A percentile compares a stretch with the other conserved stretches of the same genome.
phyloP scores from a whole-genome alignment of 2,888 invertebrate genomes.

The Digitonthophagus gazella region DNA sequence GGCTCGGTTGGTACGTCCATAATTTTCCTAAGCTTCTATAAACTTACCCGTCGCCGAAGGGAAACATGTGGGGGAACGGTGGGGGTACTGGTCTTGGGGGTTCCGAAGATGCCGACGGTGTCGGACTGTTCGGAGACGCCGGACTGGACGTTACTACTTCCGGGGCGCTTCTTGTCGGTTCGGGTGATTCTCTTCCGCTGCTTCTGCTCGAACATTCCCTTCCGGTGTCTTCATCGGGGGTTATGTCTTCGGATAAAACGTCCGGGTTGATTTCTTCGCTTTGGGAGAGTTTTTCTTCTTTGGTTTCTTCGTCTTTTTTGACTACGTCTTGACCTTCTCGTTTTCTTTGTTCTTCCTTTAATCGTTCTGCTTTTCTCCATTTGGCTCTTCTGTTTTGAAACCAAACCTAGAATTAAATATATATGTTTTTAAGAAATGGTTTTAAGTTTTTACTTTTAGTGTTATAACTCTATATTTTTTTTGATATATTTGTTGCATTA shows the following conservation, averaged over 20 bases:
- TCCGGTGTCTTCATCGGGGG: slow-evolving; percentile 43
- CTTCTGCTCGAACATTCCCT: slow-evolving; percentile 48
- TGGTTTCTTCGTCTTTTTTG: slow-evolving; percentile 58
- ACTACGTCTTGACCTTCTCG: slow-evolving; percentile 71
- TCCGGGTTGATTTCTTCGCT: slow-evolving; percentile 41
- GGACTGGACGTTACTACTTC: slow-evolving; percentile 44
- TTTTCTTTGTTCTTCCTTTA: slow-evolving; percentile 88
- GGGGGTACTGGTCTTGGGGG: slow-evolving; percentile 60
- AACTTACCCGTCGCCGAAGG: slow-evolving; percentile 59
- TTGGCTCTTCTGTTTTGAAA: slow-evolving; percentile 91
- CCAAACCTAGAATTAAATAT: slow-evolving; percentile 70
- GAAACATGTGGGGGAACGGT: slow-evolving; percentile 68
- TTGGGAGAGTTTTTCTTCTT: slow-evolving; percentile 55
- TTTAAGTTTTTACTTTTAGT: too few species aligned
- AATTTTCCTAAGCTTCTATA: background rate
- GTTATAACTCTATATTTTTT: too few species aligned
- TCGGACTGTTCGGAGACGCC: slow-evolving; percentile 56
- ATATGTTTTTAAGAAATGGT: background rate
- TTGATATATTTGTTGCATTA: too few species aligned
- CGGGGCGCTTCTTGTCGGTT: slow-evolving; percentile 36
- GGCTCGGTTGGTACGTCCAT: background rate
- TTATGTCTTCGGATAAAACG: slow-evolving; percentile 32
- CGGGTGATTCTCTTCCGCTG: slow-evolving; percentile 41
- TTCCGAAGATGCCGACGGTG: slow-evolving; percentile 59
- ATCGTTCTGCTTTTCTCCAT: slow-evolving; percentile 88